Evolutionary conservation across 2,113 vertebrate species (phyloP).

Genomic region (Phaetusa simplex): DNA sequence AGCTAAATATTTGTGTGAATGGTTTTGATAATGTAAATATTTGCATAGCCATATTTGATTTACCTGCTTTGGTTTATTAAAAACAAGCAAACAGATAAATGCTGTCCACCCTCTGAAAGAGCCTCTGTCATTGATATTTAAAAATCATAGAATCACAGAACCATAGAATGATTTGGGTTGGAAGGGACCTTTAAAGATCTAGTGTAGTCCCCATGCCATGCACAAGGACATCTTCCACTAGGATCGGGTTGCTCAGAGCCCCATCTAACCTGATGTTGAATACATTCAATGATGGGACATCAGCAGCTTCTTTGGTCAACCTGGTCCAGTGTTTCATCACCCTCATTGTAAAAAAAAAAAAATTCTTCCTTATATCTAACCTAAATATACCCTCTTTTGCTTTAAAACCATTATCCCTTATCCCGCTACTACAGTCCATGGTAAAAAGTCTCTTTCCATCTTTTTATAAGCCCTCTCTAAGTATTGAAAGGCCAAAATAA

Average conservation of each 20-base stretch:
- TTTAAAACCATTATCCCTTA: background rate
- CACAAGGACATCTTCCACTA: background rate
- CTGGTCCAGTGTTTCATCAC: background rate
- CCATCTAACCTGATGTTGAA: background rate
- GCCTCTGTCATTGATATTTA: background rate
- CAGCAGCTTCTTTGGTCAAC: background rate
- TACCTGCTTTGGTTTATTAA: background rate
- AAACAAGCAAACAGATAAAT: background rate
- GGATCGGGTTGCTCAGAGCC: background rate
- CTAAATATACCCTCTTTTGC: background rate
- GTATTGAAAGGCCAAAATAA: rapidly evolving
- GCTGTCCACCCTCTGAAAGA: background rate
- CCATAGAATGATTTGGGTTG: background rate
- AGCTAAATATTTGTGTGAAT: background rate
- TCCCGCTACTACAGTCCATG: background rate
- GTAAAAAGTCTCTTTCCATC: background rate
- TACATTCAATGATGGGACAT: background rate
- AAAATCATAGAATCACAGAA: background rate
- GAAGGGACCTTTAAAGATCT: background rate
- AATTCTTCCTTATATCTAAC: background rate
- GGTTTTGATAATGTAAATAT: background rate
- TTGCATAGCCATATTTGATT: background rate
- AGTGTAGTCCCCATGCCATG: no score
- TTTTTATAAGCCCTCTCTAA: background rate
- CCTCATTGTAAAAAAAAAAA: background rate